These are phyloP conservation scores for Loriculus beryllinus DNA, from an alignment of 2,797 vertebrate genomes.

Conservation along the genomic window DNA sequence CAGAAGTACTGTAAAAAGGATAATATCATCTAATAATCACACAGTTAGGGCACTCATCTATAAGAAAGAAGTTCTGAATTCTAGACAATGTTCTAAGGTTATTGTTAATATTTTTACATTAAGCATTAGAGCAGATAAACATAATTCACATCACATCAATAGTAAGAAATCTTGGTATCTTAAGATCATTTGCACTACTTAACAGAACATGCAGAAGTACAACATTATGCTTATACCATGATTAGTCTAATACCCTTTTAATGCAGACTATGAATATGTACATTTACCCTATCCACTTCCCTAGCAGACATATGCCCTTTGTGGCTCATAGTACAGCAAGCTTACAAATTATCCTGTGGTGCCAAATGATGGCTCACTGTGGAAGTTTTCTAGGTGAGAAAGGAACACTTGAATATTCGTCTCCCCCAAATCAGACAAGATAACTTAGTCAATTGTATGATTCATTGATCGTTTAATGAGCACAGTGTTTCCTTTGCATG, in stretches of 20 bases:
- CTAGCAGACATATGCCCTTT: neutral
- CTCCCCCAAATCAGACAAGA: neutral
- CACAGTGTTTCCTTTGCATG: neutral
- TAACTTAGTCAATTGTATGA: neutral
- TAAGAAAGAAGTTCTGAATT: neutral
- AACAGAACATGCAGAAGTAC: neutral
- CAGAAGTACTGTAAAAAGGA: neutral
- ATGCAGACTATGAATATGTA: neutral
- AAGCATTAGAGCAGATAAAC: neutral
- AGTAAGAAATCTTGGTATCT: neutral
- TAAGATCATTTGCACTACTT: neutral
- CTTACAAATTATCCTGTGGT: neutral
- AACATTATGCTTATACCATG: neutral
- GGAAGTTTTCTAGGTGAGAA: neutral
- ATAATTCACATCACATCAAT: neutral
- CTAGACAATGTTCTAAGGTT: neutral
- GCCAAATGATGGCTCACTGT: neutral
- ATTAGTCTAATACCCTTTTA: neutral
- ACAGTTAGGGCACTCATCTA: neutral
- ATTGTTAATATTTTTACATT: neutral
- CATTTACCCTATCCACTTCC: neutral
- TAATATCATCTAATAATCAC: neutral
- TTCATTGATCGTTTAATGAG: neutral
- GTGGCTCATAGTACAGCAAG: neutral
- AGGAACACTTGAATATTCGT: neutral